Evolutionary conservation across 1,140 invertebrate species (phyloP), one percentile per base, ranked within the genome.

Genomic region (Drosophila burlai): DNA sequence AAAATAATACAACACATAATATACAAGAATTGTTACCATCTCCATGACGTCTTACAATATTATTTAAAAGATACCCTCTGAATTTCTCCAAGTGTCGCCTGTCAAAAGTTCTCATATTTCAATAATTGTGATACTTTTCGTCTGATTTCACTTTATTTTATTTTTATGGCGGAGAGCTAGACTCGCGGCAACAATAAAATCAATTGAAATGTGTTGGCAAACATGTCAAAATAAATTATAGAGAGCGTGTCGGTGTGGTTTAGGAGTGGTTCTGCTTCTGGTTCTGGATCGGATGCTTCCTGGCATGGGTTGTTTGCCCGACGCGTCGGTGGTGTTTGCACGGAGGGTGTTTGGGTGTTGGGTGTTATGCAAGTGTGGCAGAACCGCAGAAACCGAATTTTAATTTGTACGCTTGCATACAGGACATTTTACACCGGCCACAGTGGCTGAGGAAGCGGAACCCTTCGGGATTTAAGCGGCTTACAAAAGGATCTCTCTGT

Each of bases 201-300:
- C 91, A 92, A 92, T 92, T 91, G 91, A 86, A 92, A 92, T 92
- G 91, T 92, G 91, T 92, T 92, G 87, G 87, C 91, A 92, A 92
- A 92, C 91, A 92, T 92, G 91, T 92, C 91, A 92, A 92, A 91
- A 89, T 92, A 92, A 92, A 92, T 92, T 92, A 92, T 86, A 91
- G 52, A 84, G 72, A 79, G 74, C 81, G 80, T 81, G 76, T 81
- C 79, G 50, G 50, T 67, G 72, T 52, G 77, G 77, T 80, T 66
- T 58, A 36, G 59, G 29, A 45, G 59, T 45, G 63, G 58, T 45
- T 34, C 11, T 55, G 54, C 54, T 4, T 36, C 11, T 36, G 60
- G 31, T 57, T 38, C 49, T 55, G 60, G 21, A 21, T 65, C 15
- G 65, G 50, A 52, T 52, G 29, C n/a, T 13, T 9, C 18, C 49